A percentile compares a stretch with the other conserved stretches of the same genome.
phyloP scores from a whole-genome alignment of 2,888 invertebrate species.

The Ormia ochracea region DNA sequence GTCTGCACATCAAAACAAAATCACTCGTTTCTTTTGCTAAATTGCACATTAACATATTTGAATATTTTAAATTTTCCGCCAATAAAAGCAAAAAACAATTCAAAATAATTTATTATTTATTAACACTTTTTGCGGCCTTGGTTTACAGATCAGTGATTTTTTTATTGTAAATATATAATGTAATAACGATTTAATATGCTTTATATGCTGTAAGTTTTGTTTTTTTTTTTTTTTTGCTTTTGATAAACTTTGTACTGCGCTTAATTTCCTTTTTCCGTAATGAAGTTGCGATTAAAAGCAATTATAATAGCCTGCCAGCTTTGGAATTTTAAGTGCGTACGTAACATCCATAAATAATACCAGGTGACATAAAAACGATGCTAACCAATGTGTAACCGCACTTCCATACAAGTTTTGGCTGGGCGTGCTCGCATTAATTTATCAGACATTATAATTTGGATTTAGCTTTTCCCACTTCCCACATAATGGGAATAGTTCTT shows the following conservation, averaged over 20 bases:
- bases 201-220: no score
- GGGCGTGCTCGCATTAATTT: background rate
- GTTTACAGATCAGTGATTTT: slow-evolving; percentile 37
- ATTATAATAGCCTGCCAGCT: no score
- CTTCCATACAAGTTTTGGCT: no score
- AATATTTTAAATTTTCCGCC: background rate
- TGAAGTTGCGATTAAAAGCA: no score
- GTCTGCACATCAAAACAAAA: background rate
- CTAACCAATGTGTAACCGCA: no score
- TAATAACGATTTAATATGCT: background rate
- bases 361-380: no score
- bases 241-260: no score
- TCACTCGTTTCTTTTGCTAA: background rate
- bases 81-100: background rate
- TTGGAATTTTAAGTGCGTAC: no score
- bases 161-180: background rate
- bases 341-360: no score
- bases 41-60: background rate
- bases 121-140: slow-evolving; percentile 34
- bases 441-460: background rate
- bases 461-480: background rate
- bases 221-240: no score
- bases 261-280: no score
- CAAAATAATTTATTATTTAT: background rate
- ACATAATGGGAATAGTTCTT: background rate